These are phyloP conservation scores for Tribolium castaneum DNA, from an alignment of 1,140 invertebrate genomes.

Conservation along the genomic window DNA sequence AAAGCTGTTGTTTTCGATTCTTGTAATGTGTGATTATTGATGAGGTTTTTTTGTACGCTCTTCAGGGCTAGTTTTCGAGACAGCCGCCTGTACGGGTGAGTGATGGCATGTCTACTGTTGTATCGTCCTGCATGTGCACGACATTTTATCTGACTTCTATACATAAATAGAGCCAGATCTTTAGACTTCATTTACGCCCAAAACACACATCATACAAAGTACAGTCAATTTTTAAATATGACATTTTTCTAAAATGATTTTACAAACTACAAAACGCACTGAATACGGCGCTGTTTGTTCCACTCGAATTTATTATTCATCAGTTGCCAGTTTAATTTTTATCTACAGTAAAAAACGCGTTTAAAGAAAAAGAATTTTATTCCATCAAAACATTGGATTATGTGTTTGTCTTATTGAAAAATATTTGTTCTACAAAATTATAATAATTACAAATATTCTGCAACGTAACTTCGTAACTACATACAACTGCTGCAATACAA, in stretches of 20 bases:
- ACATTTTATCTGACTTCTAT: conserved; percentile 48
- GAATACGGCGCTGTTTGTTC: background rate
- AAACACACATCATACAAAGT: conserved; percentile 15
- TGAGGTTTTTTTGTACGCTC: conserved; percentile 12
- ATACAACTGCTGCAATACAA: no score
- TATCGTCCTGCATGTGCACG: conserved; percentile 43
- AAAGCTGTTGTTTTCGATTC: conserved; percentile 16
- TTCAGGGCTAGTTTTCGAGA: conserved; percentile 76
- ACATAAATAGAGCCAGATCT: conserved; percentile 49
- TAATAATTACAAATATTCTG: no score
- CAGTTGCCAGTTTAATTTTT: no score
- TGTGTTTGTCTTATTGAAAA: no score
- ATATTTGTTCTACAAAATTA: background rate
- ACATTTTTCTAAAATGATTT: background rate
- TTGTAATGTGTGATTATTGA: conserved; percentile 16
- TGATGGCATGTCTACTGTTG: conserved; percentile 56
- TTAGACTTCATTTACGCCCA: background rate
- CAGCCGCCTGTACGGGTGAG: conserved; percentile 82
- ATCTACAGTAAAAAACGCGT: no score
- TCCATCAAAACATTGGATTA: background rate
- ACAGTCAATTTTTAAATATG: background rate
- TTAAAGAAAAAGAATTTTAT: no score
- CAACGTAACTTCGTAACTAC: no score
- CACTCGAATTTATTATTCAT: background rate
- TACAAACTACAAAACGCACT: background rate